Conservation (phyloP, 2,113 vertebrate species). For the Numenius arquata region DNA sequence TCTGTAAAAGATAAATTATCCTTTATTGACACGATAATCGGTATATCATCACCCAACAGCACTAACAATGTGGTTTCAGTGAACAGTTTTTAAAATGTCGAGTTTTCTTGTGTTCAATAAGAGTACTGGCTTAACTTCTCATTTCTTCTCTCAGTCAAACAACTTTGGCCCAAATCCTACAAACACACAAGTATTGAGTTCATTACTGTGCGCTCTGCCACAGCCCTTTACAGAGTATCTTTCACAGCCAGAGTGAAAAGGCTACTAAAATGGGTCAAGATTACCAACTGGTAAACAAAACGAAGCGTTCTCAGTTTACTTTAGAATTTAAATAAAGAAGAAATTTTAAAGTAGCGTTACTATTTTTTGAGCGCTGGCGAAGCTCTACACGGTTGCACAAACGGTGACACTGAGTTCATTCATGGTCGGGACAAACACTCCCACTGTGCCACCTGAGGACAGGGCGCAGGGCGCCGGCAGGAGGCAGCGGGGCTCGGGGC, state of each 20-base stretch:
- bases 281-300: background rate
- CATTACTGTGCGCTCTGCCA: background rate
- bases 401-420: background rate
- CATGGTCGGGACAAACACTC: background rate
- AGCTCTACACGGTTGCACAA: background rate
- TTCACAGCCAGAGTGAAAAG: background rate
- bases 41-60: background rate
- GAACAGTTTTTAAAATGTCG: background rate
- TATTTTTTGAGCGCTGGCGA: background rate
- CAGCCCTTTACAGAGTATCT: conserved; percentile 5
- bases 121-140: background rate
- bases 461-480: conserved; percentile 60
- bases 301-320: background rate
- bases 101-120: background rate
- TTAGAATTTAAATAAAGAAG: conserved; percentile 35
- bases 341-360: background rate
- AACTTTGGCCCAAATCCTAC: background rate
- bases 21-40: background rate
- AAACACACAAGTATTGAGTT: background rate
- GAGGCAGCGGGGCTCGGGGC: background rate
- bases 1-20: background rate
- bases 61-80: background rate
- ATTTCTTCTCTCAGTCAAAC: background rate
- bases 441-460: conserved; percentile 61
- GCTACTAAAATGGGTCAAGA: background rate